phyloP scores from a whole-genome alignment of 1,140 invertebrate genomes.

The Lordiphosa mommai region DNA sequence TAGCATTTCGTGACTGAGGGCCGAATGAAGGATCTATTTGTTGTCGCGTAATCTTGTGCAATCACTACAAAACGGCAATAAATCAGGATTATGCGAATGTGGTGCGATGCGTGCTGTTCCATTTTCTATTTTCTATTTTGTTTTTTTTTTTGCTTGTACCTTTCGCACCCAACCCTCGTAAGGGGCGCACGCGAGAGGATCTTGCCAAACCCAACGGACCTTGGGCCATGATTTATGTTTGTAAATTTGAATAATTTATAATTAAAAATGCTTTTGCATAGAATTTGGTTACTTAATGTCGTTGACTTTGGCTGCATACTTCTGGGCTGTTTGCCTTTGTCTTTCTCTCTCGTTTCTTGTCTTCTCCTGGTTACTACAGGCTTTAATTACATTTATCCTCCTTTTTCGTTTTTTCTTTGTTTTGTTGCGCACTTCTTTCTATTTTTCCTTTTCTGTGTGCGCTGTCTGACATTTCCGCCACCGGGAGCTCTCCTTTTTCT shows the following conservation, averaged over 20 bases:
- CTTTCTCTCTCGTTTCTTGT: constrained; percentile 17
- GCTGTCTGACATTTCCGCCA: constrained; percentile 11
- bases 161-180: constrained; percentile 28
- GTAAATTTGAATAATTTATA: constrained; percentile 77
- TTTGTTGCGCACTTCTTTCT: constrained; percentile 26
- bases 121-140: not conserved
- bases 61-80: constrained; percentile 79
- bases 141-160: constrained; percentile 12
- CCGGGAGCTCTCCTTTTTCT: constrained; percentile 11
- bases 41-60: constrained; percentile 76
- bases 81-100: constrained; percentile 79
- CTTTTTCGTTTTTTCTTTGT: constrained; percentile 17
- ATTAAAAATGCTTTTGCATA: constrained; percentile 69
- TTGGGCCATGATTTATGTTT: constrained; percentile 71
- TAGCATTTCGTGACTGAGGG: constrained; percentile 73
- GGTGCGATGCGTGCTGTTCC: constrained; percentile 57
- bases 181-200: not conserved
- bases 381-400: constrained; percentile 76
- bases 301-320: constrained; percentile 47
- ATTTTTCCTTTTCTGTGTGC: constrained; percentile 6
- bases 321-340: constrained; percentile 32
- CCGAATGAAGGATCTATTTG: constrained; percentile 77
- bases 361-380: constrained; percentile 23
- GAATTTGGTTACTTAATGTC: constrained; percentile 74
- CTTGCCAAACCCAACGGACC: constrained; percentile 14